These are phyloP conservation scores for Nomada ferruginata DNA, from an alignment of 2,888 invertebrate species.

Conservation along the genomic window DNA sequence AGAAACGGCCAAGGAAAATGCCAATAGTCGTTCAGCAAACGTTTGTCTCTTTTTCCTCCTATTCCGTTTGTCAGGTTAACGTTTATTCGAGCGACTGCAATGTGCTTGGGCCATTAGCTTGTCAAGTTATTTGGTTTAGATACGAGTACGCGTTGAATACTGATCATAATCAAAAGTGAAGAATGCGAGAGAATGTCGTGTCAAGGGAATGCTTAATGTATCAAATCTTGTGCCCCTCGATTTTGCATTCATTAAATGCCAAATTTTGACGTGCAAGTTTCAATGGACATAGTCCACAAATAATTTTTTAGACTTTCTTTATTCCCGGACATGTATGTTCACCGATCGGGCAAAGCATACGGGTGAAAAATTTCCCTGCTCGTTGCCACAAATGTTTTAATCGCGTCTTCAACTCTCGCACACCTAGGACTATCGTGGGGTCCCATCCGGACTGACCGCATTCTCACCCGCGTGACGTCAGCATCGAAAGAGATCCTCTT, in stretches of 20 bases:
- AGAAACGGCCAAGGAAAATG: slow-evolving; percentile 48
- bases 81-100: slow-evolving; percentile 13
- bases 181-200: too few relatives aligned
- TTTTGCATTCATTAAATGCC: too few relatives aligned
- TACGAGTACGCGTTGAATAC: not conserved
- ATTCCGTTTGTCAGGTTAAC: slow-evolving; percentile 2
- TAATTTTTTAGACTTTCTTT: too few relatives aligned
- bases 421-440: slow-evolving; percentile 68
- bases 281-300: too few relatives aligned
- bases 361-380: slow-evolving; percentile 23
- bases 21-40: slow-evolving; percentile 42
- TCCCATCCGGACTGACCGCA: slow-evolving; percentile 74
- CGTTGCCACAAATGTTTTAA: slow-evolving; percentile 62
- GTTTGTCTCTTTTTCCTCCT: slow-evolving; percentile 11
- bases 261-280: too few relatives aligned
- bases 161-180: not conserved
- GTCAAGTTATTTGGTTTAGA: not conserved
- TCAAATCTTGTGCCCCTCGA: too few relatives aligned
- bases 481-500: slow-evolving; percentile 69
- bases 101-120: not conserved
- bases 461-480: slow-evolving; percentile 74
- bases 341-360: not conserved
- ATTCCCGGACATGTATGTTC: too few relatives aligned
- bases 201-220: too few relatives aligned
- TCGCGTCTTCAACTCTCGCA: slow-evolving; percentile 61